Conservation (phyloP, 2,797 vertebrate genomes). For the Paramormyrops hopkinsi region DNA sequence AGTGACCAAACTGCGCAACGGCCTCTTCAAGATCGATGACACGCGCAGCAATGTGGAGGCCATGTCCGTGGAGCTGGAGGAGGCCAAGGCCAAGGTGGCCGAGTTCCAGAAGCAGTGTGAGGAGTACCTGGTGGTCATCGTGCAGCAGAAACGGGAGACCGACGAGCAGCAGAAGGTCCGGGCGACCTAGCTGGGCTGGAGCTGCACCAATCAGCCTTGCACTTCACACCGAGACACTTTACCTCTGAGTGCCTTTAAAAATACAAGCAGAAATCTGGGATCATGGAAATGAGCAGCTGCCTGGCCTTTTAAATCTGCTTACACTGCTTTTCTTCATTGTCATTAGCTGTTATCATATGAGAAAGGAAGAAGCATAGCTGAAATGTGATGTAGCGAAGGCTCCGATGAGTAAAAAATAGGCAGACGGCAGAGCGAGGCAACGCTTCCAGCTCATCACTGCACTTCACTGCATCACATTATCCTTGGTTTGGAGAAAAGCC, state of each 20-base stretch:
- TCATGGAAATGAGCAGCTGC: background rate
- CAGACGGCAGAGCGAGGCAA: background rate
- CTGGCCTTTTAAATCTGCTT: background rate
- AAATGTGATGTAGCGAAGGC: background rate
- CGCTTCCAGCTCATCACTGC: background rate
- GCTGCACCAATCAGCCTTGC: background rate
- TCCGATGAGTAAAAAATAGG: background rate
- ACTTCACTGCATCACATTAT: background rate
- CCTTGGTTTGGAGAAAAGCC: background rate
- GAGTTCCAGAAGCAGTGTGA: constrained; percentile 80
- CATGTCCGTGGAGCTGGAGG: constrained; percentile 79
- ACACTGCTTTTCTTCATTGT: background rate
- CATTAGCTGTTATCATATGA: background rate
- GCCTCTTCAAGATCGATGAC: constrained; percentile 79
- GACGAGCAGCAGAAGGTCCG: constrained; percentile 76
- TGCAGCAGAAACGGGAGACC: constrained; percentile 75
- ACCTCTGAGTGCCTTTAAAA: background rate
- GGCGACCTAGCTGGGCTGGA: background rate
- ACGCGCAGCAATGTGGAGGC: constrained; percentile 74
- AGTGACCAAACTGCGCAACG: constrained; percentile 71
- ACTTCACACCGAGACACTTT: background rate
- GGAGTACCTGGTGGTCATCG: constrained; percentile 73
- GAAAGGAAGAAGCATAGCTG: background rate
- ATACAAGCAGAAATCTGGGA: background rate
- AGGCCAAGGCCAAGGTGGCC: constrained; percentile 73